Percentiles rank a stretch among this genome's conserved stretches.
These are phyloP conservation scores for Homarus americanus DNA, from an alignment of 1,140 invertebrate genomes.

Conservation along the genomic window DNA sequence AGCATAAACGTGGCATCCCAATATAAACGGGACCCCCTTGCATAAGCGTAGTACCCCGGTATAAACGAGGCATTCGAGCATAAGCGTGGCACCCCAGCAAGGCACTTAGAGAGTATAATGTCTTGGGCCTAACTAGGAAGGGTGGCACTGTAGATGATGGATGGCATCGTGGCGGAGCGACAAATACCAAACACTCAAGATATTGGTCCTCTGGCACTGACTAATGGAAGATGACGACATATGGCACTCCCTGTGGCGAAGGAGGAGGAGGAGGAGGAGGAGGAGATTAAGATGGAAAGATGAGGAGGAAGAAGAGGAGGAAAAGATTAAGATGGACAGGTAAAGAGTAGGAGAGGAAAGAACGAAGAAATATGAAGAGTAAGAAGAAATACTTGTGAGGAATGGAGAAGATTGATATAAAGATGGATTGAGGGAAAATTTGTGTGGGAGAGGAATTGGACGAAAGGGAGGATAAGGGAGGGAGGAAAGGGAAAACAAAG, in stretches of 20 bases:
- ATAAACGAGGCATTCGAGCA: too few relatives aligned
- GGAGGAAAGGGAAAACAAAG: neutral
- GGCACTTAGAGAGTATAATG: too few relatives aligned
- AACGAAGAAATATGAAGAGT: neutral
- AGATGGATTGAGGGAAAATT: neutral
- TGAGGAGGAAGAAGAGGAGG: neutral
- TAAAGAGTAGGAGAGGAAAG: neutral
- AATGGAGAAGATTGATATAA: too few relatives aligned
- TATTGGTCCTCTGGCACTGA: slow-evolving; percentile 33
- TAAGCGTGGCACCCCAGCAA: too few relatives aligned
- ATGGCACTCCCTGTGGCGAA: neutral
- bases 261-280: neutral
- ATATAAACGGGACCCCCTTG: too few relatives aligned
- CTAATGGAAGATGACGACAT: slow-evolving; percentile 26
- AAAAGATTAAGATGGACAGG: neutral
- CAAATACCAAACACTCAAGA: slow-evolving; percentile 41
- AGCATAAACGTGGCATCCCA: too few relatives aligned
- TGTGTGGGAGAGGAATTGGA: neutral
- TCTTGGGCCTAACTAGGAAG: too few relatives aligned
- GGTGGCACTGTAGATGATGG: slow-evolving; percentile 13
- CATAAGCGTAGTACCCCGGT: too few relatives aligned
- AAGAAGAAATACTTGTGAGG: neutral
- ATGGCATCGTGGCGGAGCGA: slow-evolving; percentile 17
- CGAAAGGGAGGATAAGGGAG: neutral
- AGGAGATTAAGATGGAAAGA: neutral